phyloP scores from a whole-genome alignment of 2,113 vertebrate genomes.

The pig (Sus scrofa) region T2T-Sscrofa CM000829.6:55765501-55766000 shows the following conservation, averaged over 20 bases:
- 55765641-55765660: not conserved
- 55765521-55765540: not conserved
- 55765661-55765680: not conserved
- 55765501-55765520: not conserved
- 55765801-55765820: not conserved
- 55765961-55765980: not conserved
- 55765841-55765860: not conserved
- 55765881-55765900: not conserved
- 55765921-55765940: not conserved
- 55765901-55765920: not conserved
- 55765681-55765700: not conserved
- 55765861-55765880: not conserved
- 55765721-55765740: rapidly evolving
- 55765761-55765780: too few species aligned
- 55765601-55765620: not conserved
- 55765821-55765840: not conserved
- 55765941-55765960: not conserved
- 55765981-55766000: not conserved
- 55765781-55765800: not conserved
- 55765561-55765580: not conserved
- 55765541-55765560: not conserved
- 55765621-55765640: not conserved
- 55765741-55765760: rapidly evolving
- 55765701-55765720: not conserved
- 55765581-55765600: not conserved